Conservation (phyloP, 2,797 vertebrate genomes). For the Coregonus ussuriensis region DNA sequence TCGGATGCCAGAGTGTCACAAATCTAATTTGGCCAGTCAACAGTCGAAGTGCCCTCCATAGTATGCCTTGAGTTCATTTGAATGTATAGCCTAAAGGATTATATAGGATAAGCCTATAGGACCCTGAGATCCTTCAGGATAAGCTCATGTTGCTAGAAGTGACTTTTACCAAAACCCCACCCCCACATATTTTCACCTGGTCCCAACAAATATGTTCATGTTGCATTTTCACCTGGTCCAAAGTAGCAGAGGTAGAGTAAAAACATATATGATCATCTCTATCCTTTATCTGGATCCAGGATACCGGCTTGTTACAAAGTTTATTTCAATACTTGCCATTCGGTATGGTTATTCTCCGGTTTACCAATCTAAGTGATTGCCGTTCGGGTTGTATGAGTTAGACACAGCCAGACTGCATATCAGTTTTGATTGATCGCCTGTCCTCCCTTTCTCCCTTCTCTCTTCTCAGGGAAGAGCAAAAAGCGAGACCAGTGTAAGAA, state of each 20-base stretch:
- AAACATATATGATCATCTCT: too few relatives aligned
- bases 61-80: background rate
- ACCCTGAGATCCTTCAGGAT: background rate
- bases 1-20: background rate
- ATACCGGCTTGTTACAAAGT: too few relatives aligned
- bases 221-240: background rate
- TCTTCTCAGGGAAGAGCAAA: slow-evolving; percentile 89
- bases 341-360: too few relatives aligned
- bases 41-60: background rate
- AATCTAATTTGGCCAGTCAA: background rate
- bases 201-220: too few relatives aligned
- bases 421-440: background rate
- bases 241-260: too few relatives aligned
- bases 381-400: background rate
- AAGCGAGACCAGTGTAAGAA: slow-evolving; percentile 95
- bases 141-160: background rate
- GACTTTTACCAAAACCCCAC: background rate
- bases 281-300: too few relatives aligned
- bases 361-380: background rate
- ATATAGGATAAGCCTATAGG: background rate
- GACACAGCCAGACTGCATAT: background rate
- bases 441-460: background rate
- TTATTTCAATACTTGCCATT: too few relatives aligned
- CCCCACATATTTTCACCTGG: background rate
- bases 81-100: background rate